Evolutionary conservation across 2,797 vertebrate genomes (phyloP).

Genomic region (Remorina albescens): DNA sequence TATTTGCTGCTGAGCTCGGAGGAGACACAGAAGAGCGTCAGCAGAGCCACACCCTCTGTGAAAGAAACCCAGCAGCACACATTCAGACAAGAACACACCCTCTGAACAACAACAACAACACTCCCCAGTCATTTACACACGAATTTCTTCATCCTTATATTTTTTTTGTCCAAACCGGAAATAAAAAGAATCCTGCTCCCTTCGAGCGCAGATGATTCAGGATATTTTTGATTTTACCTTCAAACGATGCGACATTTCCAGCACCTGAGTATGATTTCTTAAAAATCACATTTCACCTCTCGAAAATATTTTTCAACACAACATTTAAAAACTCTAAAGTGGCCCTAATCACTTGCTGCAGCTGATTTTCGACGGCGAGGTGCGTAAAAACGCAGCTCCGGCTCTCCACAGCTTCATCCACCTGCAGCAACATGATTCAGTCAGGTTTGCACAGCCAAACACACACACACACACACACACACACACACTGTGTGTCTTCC

Average conservation of each 20-base stretch:
- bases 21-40: slow-evolving; percentile 9
- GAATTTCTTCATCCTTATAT: no score
- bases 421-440: background rate
- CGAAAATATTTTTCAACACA: fast-evolving
- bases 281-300: fast-evolving
- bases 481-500: background rate
- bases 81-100: slow-evolving; percentile 7
- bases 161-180: no score
- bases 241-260: fast-evolving
- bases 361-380: background rate
- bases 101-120: background rate
- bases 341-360: background rate
- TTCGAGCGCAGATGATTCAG: background rate
- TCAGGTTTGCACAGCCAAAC: background rate
- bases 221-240: background rate
- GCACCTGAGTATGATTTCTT: fast-evolving
- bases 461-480: no score
- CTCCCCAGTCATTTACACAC: no score
- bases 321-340: background rate
- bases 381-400: slow-evolving; percentile 33
- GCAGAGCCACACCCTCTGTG: slow-evolving; percentile 65
- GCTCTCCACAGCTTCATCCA: slow-evolving; percentile 12
- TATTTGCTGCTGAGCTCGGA: slow-evolving; percentile 35
- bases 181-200: background rate
- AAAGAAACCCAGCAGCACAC: slow-evolving; percentile 10